Base-by-base conservation (phyloP, 2,113 vertebrate species). In the Rhea pennata region DNA sequence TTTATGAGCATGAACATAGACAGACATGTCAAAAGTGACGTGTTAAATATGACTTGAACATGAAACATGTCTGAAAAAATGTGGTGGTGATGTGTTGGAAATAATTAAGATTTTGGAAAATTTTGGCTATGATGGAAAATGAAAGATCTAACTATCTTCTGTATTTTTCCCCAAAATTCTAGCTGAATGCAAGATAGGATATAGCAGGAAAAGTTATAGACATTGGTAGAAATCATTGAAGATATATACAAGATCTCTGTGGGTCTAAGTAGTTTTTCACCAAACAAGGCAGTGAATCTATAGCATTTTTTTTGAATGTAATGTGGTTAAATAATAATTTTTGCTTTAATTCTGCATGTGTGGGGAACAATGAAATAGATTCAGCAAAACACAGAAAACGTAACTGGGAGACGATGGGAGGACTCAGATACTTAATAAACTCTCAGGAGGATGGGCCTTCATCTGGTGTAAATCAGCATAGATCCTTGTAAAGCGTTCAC, bases 101-200 rank as follows among this genome's bases (percentile, higher is more conserved):
- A 58, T 15, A 76, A 26, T 61, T 51, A 44, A 46, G 31, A 20
- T 40, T 62, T 82, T 8, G 4, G 33, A 93, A 59, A 85, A 53
- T 24, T 1, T 0, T 70, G 67, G 21, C 27, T 39, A 4, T 40
- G 10, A 22, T 50, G 51, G 46, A 22, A 42, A 77, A 39, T 54
- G 93, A 91, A 77, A 71, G 72, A 76, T 70, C 74, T 65, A 73
- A 21, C 23, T 6, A 9, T 72, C 21, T 93, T 29, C 51, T 91
- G 19, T 95, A 8, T 93, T 88, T 76, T 94, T 92, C 72, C 53
- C 19, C 6, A 44, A 94, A 95, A 88, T 80, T 95, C 92, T 67
- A 86, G 50, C 20, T 6, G 4, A 42, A 22, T 67, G 46, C 51
- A 91, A 84, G 51, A 84, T 66, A 58, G 50, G 69, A 78, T 53